Conservation (phyloP, 37 sponge, comb jelly and placozoan species). For the Theonella swinhoei region DNA sequence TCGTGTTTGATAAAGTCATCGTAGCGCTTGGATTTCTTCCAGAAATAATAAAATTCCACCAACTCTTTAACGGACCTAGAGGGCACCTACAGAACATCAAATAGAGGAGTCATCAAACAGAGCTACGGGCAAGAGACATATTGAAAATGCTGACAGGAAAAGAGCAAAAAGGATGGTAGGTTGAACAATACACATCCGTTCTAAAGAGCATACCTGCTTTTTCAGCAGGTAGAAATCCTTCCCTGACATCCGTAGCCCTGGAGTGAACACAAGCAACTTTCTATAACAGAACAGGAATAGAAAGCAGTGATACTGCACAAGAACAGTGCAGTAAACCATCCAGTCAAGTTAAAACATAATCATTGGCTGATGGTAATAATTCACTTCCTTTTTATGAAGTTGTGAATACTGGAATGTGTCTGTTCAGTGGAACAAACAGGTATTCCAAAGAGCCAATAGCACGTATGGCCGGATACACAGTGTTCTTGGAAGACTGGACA, state of each 20-base stretch:
- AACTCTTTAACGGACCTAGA: constrained; percentile 85
- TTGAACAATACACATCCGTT: not conserved
- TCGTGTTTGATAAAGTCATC: constrained; percentile 46
- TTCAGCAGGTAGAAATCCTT: constrained; percentile 41
- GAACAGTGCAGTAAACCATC: no score
- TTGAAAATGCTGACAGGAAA: not conserved
- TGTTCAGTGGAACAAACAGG: not conserved
- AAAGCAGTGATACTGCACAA: no score
- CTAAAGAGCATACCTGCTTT: constrained; percentile 16
- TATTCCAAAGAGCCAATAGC: not conserved
- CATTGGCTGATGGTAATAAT: no score
- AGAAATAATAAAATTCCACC: constrained; percentile 93
- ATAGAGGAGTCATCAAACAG: not conserved
- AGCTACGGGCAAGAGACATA: not conserved
- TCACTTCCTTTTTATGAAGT: not conserved
- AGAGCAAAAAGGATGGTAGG: not conserved
- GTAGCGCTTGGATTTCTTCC: constrained; percentile 95
- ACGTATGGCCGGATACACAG: not conserved
- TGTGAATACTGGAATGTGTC: not conserved
- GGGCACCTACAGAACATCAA: constrained; percentile 54
- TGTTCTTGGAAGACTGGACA: not conserved
- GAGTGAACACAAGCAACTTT: not conserved
- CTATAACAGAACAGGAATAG: no score
- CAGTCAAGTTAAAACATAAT: no score
- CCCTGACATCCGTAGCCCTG: constrained; percentile 32